These are phyloP conservation scores for Chrysina gloriosa DNA, from an alignment of 2,888 invertebrate genomes.

Conservation along the genomic window DNA sequence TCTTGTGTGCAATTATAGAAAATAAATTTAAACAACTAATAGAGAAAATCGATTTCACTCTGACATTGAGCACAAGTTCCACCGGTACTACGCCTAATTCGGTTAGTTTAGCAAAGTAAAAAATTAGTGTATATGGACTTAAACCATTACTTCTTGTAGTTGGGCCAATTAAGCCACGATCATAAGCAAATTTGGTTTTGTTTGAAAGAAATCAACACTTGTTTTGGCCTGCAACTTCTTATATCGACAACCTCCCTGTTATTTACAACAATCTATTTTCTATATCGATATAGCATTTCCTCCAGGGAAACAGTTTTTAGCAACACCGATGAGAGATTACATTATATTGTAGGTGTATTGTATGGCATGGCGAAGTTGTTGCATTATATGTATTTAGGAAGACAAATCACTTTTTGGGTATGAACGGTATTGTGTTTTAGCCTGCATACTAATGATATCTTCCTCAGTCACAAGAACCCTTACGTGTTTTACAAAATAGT, in stretches of 20 bases:
- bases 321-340: constrained; percentile 47
- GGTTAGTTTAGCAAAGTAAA: constrained; percentile 4
- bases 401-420: constrained; percentile 44
- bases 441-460: not conserved
- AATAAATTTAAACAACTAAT: constrained; percentile 42
- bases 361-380: constrained; percentile 46
- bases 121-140: not conserved
- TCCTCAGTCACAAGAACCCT: constrained; percentile 42
- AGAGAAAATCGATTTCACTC: constrained; percentile 38
- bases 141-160: constrained; percentile 1
- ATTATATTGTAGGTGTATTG: constrained; percentile 45
- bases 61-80: constrained; percentile 11
- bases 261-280: constrained; percentile 48
- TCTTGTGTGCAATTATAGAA: constrained; percentile 35
- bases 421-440: not conserved
- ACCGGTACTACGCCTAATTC: not conserved
- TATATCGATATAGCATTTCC: constrained; percentile 49
- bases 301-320: constrained; percentile 40
- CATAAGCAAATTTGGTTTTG: constrained; percentile 43
- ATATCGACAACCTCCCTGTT: constrained; percentile 45
- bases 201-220: constrained; percentile 45
- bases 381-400: constrained; percentile 46
- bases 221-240: constrained; percentile 48
- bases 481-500: constrained; percentile 40
- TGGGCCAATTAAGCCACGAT: constrained; percentile 33